Base-by-base conservation (phyloP, 2,797 vertebrate species). In the Sebastiscus tertius region DNA sequence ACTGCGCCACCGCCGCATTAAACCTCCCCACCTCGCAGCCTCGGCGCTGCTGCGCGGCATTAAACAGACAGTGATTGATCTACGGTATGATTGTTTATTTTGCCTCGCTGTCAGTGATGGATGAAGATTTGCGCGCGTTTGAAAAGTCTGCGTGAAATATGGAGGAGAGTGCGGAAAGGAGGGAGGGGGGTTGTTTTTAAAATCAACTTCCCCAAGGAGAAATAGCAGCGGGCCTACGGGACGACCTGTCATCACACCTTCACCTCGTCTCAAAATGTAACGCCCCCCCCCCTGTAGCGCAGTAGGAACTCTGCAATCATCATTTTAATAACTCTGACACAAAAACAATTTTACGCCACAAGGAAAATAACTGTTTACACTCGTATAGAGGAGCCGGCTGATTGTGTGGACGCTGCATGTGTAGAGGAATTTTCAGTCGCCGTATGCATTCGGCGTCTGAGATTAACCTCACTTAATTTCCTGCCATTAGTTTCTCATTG, bases 61-160 rank as follows among this genome's bases (percentile, higher is more conserved):
- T 94, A 94, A 95, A 91, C 88, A 93, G 94, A 94, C 91, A 89
- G 89, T 95, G 93, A 95, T 95, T 93, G 94, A 95, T 95, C 90
- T 87, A 71, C 77, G 26, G 85, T 86, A 84, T 92, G 91, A 95
- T 92, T 95, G 93, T 95, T 95, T 94, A 92, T 93, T 95, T 93
- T 93, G 93, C 93, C 74, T 22, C 2, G 72, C 85, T 90, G 90
- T 90, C 93, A 80, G 85, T 95, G 94, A 95, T 94, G 91, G 93
- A 95, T 95, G 93, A 85, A 88, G 89, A 91, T 89, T 86, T 90
- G 83, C 27, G 5, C 0, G 7, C 31, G 55, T 92, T 88, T 90
- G 80, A 94, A 84, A 91, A 83, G 87, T 77, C 62, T 54, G 61
- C 27, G 75, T 90, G 91, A 91, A 91, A 92, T 92, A 88, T 77